A percentile compares a stretch with the other conserved stretches of the same genome.
These are phyloP conservation scores for Hestina assimilis DNA, from an alignment of 1,140 invertebrate species.

Conservation along the genomic window DNA sequence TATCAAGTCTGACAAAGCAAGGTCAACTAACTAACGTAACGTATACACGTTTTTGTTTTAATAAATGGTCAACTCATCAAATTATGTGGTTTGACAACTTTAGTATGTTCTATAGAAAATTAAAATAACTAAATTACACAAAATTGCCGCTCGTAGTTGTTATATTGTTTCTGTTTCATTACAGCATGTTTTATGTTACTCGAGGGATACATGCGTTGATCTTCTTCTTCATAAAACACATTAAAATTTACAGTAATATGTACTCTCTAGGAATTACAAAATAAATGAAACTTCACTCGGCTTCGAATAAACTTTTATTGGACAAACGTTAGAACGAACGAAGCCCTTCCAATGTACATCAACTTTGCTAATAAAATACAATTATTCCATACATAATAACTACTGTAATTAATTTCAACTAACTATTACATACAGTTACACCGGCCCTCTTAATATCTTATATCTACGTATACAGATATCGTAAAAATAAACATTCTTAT, in stretches of 20 bases:
- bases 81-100: too few relatives aligned
- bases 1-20: too few relatives aligned
- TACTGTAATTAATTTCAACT: slow-evolving; percentile 39
- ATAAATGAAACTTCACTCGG: slow-evolving; percentile 52
- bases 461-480: slow-evolving; percentile 39
- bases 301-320: slow-evolving; percentile 73
- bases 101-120: too few relatives aligned
- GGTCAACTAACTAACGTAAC: too few relatives aligned
- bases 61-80: too few relatives aligned
- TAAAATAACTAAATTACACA: too few relatives aligned
- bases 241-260: neutral
- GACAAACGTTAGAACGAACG: slow-evolving; percentile 56
- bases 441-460: slow-evolving; percentile 20
- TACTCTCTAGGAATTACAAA: neutral
- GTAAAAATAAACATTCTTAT: slow-evolving; percentile 42
- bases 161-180: too few relatives aligned
- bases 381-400: slow-evolving; percentile 42
- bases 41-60: too few relatives aligned
- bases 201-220: too few relatives aligned
- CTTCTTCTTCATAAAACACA: neutral
- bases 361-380: slow-evolving; percentile 66
- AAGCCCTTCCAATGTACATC: slow-evolving; percentile 62
- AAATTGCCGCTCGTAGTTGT: too few relatives aligned
- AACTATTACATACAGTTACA: slow-evolving; percentile 41
- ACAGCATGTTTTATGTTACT: too few relatives aligned